Base-by-base conservation (phyloP, 2,888 invertebrate species). In the Protophormia terraenovae region DNA sequence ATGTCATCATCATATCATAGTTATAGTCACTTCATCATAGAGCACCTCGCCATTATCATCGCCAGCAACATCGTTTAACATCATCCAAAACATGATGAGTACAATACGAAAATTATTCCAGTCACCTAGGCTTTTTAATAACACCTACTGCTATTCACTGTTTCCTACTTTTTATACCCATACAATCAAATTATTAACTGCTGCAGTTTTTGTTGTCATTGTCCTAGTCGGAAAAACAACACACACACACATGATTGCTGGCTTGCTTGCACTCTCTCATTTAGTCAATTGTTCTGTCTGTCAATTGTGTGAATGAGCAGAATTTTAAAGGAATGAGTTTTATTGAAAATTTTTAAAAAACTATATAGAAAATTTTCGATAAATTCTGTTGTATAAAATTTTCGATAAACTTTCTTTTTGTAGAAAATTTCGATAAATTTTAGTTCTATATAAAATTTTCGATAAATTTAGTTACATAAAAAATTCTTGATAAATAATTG, bases 141-240 rank as follows among this genome's bases (percentile, higher is more conserved):
- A 77, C 84, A 84, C 81, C 84, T 84, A 84, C 84, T 77, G 58
- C 58, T 77, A 58, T 77, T 75, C 78, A 62, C 55, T 24, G 55
- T 64, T n/a, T 47, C 53, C 12, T 29, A 35, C 67, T 12, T 3
- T 4, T n/a, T 41, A 10, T 7, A 12, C n/a, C 1, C 16, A 32
- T 22, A 12, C 19, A 29, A 12, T 41, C 1, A 41, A n/a, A 66
- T n/a, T 35, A 35, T n/a, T n/a, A n/a, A n/a, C n/a, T n/a, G n/a
- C 16, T 38, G 14, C 12, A n/a, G 38, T 69, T 41, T 62, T 38
- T 47, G 7, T 55, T 77, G 55, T 62, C 50, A 41, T 73, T 76
- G 75, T 82, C 67, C 82, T 76, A 62, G 32, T 50, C 55, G 82
- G 75, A 69, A 50, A 14, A 53, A 27, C 19, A n/a, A n/a, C n/a